Evolutionary conservation across 2,888 invertebrate genomes (phyloP), one percentile per base, ranked within the genome.

Genomic region (Drosophila niveifrons): DNA sequence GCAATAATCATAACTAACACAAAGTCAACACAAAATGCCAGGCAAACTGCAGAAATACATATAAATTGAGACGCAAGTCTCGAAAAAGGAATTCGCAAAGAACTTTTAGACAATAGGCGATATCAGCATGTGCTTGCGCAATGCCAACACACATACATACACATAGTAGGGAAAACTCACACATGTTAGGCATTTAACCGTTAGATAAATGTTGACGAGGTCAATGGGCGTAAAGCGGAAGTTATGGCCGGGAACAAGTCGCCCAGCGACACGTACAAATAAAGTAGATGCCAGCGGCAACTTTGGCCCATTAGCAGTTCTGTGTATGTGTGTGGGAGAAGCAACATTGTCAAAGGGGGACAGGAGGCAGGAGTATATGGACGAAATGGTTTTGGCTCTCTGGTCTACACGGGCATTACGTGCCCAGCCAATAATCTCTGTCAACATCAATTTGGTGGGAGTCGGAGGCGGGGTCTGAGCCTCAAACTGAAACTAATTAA

Each of bases 401-500:
- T 31, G 41, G 41, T 23, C 67, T 68, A 66, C 79, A 80, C 68
- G 64, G 78, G 76, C 73, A 82, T 74, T 88, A 83, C 83, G 83
- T 83, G 83, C 88, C 85, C 69, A 69, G 80, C 82, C 84, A 87
- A 83, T 90, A 90, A 90, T 89, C 89, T 88, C 85, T 91, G 90
- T 90, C 90, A 90, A 88, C 89, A 89, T 90, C 88, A 91, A 91
- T 91, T 91, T 89, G 84, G 72, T 51, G 41, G 41, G 56, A 47
- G 58, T 72, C 77, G 67, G 72, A 74, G 75, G 72, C 47, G 41
- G 56, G 47, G 64, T 75, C 78, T 66, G 72, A 75, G 78, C 76
- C 47, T 39, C 31, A 80, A 83, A 83, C 80, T 74, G 88, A 87
- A 89, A 90, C 90, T 90, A 90, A 90, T 90, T 91, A 90, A 90